phyloP scores from a whole-genome alignment of 1,140 invertebrate genomes.

The Polypedilum pembai region DNA sequence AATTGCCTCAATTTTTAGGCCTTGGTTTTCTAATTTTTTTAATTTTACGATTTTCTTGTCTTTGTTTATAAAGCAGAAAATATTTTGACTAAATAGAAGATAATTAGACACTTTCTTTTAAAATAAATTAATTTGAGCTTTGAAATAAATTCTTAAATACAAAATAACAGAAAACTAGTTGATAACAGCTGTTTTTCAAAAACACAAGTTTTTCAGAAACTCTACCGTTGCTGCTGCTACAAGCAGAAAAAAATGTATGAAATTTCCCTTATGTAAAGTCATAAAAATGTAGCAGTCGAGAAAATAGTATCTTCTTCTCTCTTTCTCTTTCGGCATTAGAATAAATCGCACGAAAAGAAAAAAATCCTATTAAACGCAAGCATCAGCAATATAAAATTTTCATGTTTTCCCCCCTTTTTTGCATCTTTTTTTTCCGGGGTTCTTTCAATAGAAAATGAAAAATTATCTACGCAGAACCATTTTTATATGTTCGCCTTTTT shows the following conservation, averaged over 20 bases:
- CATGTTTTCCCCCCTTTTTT: slow-evolving; percentile 1
- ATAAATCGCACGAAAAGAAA: slow-evolving; percentile 22
- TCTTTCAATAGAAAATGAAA: neutral
- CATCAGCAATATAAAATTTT: slow-evolving; percentile 20
- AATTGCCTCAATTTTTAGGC: no score
- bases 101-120: no score
- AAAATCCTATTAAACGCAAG: slow-evolving; percentile 24
- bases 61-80: no score
- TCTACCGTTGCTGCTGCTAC: no score
- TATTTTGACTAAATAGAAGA: no score
- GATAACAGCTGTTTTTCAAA: no score
- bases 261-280: slow-evolving; percentile 24
- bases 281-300: slow-evolving; percentile 17
- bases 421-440: slow-evolving; percentile 1
- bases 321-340: slow-evolving; percentile 9
- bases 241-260: neutral
- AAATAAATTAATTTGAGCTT: no score
- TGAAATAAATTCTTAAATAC: no score
- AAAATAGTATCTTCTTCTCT: slow-evolving; percentile 8
- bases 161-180: no score
- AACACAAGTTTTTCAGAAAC: no score
- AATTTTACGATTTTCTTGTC: no score
- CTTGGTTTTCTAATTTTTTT: no score
- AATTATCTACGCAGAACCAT: slow-evolving; percentile 24
- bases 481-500: slow-evolving; percentile 2